Base-by-base conservation (phyloP, 2,888 invertebrate genomes). In the Mactromeris polynyma region DNA sequence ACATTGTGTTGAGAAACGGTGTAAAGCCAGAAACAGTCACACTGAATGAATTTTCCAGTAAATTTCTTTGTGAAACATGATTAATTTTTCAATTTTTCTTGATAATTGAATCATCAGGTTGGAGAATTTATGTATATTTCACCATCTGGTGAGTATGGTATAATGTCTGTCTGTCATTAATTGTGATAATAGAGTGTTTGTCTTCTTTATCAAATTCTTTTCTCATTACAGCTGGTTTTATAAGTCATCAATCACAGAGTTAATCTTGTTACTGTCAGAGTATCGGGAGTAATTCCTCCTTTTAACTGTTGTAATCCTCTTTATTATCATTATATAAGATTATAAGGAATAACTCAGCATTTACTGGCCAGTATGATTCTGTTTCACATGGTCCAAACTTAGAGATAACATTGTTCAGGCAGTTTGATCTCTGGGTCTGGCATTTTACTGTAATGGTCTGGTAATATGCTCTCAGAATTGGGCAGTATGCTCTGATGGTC, bases 321-420 rank as follows among this genome's bases (percentile, higher is more conserved):
- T 73, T 73, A 33, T 73, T 73, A 73, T 73, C 73, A 73, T 73
- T 73, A 73, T 73, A 33, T 73, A 73, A 73, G 73, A 73, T 73
- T 26, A 26, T 46, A 46, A 64, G 58, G n/a, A 26, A 64, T 64
- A 26, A 64, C 26, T 26, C 73, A 19, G 14, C 19, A 17, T 69
- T 19, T 73, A 73, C 31, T 73, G 33, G 33, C 31, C 73, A 73
- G 33, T 73, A 33, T 64, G 58, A 26, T 26, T 26, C 9, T 26
- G 7, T 64, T n/a, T 64, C 26, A 26, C 26, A 9, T 64, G 26
- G 58, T 64, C 58, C 26, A 26, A 9, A 26, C 26, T 26, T 9
- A 26, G 9, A 6, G 58, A 64, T 64, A 42, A 42, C 4, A 42
- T 42, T 42, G 4, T 11, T 46, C 46, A 46, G 6, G 2, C 11